Evolutionary conservation across 2,113 vertebrate species (phyloP).

Genomic region (Xerus inauris): DNA sequence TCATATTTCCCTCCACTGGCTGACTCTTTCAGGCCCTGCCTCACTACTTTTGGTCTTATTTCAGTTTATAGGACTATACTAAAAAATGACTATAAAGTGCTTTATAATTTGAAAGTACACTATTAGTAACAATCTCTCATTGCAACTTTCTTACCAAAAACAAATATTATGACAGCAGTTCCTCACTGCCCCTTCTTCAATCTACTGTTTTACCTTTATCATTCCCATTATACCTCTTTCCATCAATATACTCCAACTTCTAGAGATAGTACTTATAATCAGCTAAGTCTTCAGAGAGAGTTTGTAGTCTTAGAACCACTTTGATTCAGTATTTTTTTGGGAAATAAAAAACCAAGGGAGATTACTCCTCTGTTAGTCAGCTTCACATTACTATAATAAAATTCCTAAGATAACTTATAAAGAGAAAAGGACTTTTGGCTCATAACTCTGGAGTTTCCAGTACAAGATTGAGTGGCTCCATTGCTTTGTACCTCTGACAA

Average conservation of each 20-base stretch:
- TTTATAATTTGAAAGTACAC: constrained; percentile 59
- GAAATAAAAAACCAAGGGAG: constrained; percentile 47
- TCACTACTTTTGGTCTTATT: constrained; percentile 43
- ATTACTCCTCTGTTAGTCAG: neutral
- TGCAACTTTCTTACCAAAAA: constrained; percentile 39
- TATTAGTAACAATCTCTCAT: constrained; percentile 50
- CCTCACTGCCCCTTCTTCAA: neutral
- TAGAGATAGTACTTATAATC: neutral
- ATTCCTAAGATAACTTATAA: neutral
- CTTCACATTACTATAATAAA: neutral
- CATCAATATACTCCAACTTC: neutral
- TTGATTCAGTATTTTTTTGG: constrained; percentile 41
- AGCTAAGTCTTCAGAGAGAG: constrained; percentile 7
- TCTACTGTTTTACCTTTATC: constrained; percentile 37
- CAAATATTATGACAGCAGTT: neutral
- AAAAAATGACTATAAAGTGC: constrained; percentile 44
- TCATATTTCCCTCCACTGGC: neutral
- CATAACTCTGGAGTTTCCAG: neutral
- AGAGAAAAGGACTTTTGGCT: neutral
- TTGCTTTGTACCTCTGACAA: neutral
- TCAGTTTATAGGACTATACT: constrained; percentile 47
- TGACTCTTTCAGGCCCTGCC: constrained; percentile 33
- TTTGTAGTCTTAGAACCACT: constrained; percentile 16
- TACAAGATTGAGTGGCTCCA: neutral
- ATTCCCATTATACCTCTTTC: constrained; percentile 3